phyloP scores from a whole-genome alignment of 2,797 vertebrate genomes.

The Uromys caudimaculatus region DNA sequence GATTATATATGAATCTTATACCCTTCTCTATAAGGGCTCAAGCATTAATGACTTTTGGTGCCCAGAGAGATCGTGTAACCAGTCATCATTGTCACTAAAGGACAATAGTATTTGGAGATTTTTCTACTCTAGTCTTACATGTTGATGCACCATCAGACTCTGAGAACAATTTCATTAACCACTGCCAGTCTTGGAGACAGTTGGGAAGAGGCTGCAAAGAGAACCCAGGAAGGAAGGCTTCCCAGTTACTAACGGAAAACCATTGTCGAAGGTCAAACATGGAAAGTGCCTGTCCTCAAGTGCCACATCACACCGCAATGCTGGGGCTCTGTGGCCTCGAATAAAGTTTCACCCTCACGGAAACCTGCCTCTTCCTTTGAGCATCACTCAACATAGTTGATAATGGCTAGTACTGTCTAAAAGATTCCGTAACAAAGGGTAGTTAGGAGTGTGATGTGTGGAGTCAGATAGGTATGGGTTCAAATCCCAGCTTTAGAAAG shows the following conservation, averaged over 20 bases:
- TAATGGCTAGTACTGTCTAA: background rate
- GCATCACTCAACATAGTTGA: background rate
- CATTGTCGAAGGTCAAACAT: background rate
- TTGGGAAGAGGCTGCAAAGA: background rate
- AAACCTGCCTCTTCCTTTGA: background rate
- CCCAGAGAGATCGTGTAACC: background rate
- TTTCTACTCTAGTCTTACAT: background rate
- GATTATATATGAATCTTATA: background rate
- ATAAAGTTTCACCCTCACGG: background rate
- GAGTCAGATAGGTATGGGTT: background rate
- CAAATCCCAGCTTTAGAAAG: background rate
- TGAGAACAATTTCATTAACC: background rate
- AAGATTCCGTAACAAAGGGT: background rate
- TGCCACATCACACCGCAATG: background rate
- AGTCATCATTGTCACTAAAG: background rate
- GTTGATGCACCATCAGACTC: background rate
- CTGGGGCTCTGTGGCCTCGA: background rate
- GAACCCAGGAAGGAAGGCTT: background rate
- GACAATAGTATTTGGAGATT: background rate
- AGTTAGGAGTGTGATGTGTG: background rate
- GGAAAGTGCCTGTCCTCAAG: background rate
- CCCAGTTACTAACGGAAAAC: background rate
- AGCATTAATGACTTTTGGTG: background rate
- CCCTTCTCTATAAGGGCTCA: background rate
- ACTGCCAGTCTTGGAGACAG: background rate